phyloP scores from a whole-genome alignment of 2,797 vertebrate genomes.

The Molossus alvarezi region DNA sequence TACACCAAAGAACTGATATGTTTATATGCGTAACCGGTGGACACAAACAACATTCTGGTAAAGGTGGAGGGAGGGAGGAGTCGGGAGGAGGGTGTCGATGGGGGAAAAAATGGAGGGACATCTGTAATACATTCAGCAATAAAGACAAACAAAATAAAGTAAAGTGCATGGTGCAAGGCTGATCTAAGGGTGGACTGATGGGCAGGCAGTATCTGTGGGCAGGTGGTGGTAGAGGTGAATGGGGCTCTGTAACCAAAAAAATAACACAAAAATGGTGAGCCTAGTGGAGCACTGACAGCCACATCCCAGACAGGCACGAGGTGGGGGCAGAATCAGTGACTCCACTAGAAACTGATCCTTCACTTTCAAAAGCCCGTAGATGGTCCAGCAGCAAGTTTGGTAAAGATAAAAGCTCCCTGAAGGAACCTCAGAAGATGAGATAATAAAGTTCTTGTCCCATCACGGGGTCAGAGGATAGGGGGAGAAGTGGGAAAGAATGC shows the following conservation, averaged over 20 bases:
- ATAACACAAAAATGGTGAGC: background rate
- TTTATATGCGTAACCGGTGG: no score
- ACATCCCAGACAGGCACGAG: background rate
- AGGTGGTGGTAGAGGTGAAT: background rate
- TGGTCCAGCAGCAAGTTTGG: background rate
- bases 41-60: no score
- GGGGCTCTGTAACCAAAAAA: background rate
- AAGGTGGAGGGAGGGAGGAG: no score
- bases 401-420: constrained; percentile 9
- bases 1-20: no score
- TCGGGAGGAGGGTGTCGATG: no score
- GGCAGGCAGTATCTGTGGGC: background rate
- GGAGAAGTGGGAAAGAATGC: background rate
- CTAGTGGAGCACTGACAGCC: background rate
- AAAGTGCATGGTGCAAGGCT: background rate
- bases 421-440: constrained; percentile 45
- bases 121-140: no score
- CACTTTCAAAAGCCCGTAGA: background rate
- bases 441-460: background rate
- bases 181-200: background rate
- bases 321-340: background rate
- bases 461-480: constrained; percentile 9
- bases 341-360: background rate
- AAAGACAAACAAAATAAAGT: no score
- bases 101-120: no score